Percentiles rank a stretch among this genome's conserved stretches.
Evolutionary conservation across 2,888 invertebrate species (phyloP).

Genomic region (Andrena hattorfiana): DNA sequence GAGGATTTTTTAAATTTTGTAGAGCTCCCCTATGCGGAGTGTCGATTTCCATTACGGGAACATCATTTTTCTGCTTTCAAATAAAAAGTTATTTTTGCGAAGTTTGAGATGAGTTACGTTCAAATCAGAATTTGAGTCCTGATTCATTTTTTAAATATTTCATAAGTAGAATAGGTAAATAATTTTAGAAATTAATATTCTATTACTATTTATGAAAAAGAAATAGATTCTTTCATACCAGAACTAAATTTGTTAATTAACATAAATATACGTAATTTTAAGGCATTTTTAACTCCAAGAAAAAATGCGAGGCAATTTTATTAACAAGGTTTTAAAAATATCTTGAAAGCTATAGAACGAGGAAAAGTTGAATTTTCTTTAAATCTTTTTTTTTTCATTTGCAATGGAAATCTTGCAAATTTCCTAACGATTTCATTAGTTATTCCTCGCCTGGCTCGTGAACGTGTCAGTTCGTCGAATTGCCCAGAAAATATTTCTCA

Average conservation of each 20-base stretch:
- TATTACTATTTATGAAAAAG: not conserved
- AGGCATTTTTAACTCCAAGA: no score
- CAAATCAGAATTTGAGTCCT: no score
- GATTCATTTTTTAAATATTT: no score
- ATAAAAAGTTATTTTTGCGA: no score
- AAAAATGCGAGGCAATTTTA: no score
- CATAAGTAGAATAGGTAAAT: no score
- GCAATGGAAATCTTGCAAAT: conserved; percentile 7
- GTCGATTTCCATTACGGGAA: not conserved
- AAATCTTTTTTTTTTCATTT: not conserved
- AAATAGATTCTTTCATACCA: not conserved
- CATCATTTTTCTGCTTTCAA: no score
- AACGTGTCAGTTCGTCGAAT: conserved; percentile 7
- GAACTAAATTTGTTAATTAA: not conserved
- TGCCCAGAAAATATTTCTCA: conserved; percentile 11
- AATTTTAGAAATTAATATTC: no score
- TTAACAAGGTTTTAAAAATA: no score
- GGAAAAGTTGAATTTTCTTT: no score
- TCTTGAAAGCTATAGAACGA: no score
- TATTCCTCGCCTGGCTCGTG: not conserved
- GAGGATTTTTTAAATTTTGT: not conserved
- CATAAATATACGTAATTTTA: not conserved
- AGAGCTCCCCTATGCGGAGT: not conserved
- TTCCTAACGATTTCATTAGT: conserved; percentile 5
- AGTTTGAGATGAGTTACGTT: no score